Evolutionary conservation across 2,888 invertebrate genomes (phyloP).

Genomic region (Azorinus chamasolen): DNA sequence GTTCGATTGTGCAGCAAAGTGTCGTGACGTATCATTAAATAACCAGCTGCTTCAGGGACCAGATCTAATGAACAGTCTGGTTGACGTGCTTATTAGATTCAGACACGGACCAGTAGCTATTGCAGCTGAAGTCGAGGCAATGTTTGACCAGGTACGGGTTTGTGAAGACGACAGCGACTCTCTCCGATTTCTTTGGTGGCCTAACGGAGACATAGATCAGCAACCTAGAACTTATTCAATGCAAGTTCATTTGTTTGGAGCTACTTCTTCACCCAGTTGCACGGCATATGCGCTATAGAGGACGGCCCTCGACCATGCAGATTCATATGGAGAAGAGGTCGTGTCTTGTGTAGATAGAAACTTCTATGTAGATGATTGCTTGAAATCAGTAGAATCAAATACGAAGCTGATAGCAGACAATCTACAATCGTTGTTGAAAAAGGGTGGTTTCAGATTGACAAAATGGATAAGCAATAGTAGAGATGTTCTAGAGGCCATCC

Average conservation of each 20-base stretch:
- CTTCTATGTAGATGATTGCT: constrained; percentile 32
- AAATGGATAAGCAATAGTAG: constrained; percentile 45
- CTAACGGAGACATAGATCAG: constrained; percentile 30
- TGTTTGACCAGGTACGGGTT: constrained; percentile 58
- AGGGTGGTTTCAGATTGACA: constrained; percentile 40
- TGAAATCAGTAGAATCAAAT: constrained; percentile 37
- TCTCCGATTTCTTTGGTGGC: constrained; percentile 59
- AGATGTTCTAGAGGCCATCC: constrained; percentile 27
- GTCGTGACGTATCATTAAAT: constrained; percentile 52
- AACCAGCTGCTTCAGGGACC: constrained; percentile 55
- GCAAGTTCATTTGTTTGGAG: constrained; percentile 59
- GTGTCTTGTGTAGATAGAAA: constrained; percentile 32
- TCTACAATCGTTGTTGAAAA: constrained; percentile 23
- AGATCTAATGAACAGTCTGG: constrained; percentile 53
- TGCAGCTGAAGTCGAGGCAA: constrained; percentile 55
- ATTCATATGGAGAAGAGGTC: constrained; percentile 26
- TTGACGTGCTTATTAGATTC: constrained; percentile 51
- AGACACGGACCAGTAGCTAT: constrained; percentile 46
- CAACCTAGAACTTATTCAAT: constrained; percentile 36
- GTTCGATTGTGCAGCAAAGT: constrained; percentile 60
- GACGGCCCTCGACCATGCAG: constrained; percentile 37
- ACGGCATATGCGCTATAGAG: constrained; percentile 42
- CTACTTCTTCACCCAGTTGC: constrained; percentile 57
- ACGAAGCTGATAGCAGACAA: constrained; percentile 25
- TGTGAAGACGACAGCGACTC: constrained; percentile 33